Percentiles rank a stretch among this genome's conserved stretches.
These are phyloP conservation scores for Portevinia maculata DNA, from an alignment of 2,888 invertebrate species.

Conservation along the genomic window DNA sequence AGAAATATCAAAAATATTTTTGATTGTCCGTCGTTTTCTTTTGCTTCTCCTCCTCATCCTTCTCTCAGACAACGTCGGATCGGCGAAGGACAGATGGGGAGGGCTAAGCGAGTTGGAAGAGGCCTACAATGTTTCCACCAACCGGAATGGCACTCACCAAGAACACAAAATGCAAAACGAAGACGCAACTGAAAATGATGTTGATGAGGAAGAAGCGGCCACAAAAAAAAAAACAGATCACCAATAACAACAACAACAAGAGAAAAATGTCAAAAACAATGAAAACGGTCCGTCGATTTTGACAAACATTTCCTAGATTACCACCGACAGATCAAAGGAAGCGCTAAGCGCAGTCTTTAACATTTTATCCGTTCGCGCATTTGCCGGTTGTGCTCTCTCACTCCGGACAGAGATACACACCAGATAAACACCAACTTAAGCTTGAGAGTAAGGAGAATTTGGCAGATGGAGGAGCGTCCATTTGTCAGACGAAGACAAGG, in stretches of 20 bases:
- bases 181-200: conserved; percentile 11
- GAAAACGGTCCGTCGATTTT: conserved; percentile 83
- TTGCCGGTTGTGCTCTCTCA: conserved; percentile 64
- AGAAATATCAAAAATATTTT: conserved; percentile 73
- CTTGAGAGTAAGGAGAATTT: conserved; percentile 27
- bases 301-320: conserved; percentile 83
- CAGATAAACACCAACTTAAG: conserved; percentile 37
- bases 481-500: conserved; percentile 49
- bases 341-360: conserved; percentile 76
- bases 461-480: conserved; percentile 32
- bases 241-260: conserved; percentile 71
- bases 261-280: conserved; percentile 82
- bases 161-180: conserved; percentile 50
- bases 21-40: conserved; percentile 71
- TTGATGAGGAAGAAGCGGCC: conserved; percentile 10
- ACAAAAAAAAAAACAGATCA: neutral
- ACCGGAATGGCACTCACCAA: conserved; percentile 32
- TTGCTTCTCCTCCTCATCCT: conserved; percentile 29
- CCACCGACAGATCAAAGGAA: conserved; percentile 83
- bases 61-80: neutral
- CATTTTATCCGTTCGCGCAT: conserved; percentile 76
- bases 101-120: conserved; percentile 22
- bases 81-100: conserved; percentile 19
- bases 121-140: conserved; percentile 49
- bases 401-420: conserved; percentile 51